Evolutionary conservation across 2,888 invertebrate species (phyloP).

Genomic region (Prosopocoilus inquinatus): DNA sequence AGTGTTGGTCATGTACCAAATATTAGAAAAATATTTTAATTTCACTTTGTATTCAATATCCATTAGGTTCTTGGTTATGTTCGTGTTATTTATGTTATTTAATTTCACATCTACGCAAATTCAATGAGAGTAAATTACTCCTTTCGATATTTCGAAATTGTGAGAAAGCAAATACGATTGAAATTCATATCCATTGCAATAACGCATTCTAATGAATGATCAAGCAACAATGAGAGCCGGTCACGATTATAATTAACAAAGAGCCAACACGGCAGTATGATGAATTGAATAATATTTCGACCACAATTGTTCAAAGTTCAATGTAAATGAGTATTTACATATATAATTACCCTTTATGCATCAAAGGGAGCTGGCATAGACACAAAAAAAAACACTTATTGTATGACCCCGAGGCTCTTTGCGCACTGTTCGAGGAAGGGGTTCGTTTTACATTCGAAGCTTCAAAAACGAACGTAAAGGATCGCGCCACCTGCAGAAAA

Average conservation of each 20-base stretch:
- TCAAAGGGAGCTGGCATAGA: conserved; percentile 26
- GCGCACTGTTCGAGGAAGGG: neutral
- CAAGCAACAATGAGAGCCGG: conserved; percentile 25
- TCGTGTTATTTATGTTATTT: too few relatives aligned
- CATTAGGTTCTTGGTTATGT: too few relatives aligned
- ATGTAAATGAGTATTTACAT: conserved; percentile 49
- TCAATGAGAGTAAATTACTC: neutral
- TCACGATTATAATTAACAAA: conserved; percentile 44
- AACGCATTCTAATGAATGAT: conserved; percentile 31
- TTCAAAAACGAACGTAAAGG: too few relatives aligned
- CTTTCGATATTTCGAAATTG: conserved; percentile 17
- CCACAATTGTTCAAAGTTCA: conserved; percentile 48
- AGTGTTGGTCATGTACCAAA: too few relatives aligned
- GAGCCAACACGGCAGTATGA: conserved; percentile 29
- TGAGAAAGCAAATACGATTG: neutral
- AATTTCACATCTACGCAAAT: too few relatives aligned
- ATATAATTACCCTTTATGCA: conserved; percentile 44
- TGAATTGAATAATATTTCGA: conserved; percentile 26
- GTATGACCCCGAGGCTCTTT: conserved; percentile 13
- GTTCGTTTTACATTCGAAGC: neutral
- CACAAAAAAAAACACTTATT: conserved; percentile 20
- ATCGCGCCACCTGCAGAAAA: too few relatives aligned
- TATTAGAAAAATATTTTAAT: too few relatives aligned
- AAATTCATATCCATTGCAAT: conserved; percentile 19
- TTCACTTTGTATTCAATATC: too few relatives aligned